Base-by-base conservation (phyloP, 2,797 vertebrate genomes). In the Labeo calbasu region DNA sequence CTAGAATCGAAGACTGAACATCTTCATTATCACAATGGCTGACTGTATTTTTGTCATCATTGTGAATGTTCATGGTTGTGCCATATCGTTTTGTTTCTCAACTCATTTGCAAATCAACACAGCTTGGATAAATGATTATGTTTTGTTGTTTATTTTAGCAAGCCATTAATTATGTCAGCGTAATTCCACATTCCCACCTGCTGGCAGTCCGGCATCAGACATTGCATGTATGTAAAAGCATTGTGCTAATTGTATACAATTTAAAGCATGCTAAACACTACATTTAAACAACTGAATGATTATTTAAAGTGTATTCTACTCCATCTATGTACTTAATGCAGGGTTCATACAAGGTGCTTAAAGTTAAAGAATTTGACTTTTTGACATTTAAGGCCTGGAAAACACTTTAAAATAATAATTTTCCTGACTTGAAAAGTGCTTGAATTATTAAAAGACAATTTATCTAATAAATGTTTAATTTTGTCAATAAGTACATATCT, bases 171-270 rank as follows among this genome's bases (percentile, higher is more conserved):
- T 89, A 85, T 85, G 88, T 94, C 92, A 92, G 92, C 90, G 89
- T 94, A 92, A 92, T 90, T 86, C 91, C 91, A 90, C 93, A 93
- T 94, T 92, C 92, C 88, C 89, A 92, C 87, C 88, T 88, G 78
- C 57, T 69, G 32, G 85, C 82, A 89, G 90, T 89, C 92, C 87
- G 90, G 91, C 89, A 92, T 88, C 72, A 51, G 82, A 77, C 79
- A 66, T 81, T 81, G 84, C 82, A 76, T 46, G 72, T 87, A 88
- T 86, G 82, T 69, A 71, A 82, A 80, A 89, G 86, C 87, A 85
- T 88, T 86, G 90, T 90, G 92, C 86, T 94, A 92, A 92, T 92
- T 91, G 89, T 89, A 84, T 89, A 89, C 89, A 90, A 88, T 87
- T 89, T 89, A 68, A 81, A 61, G 75, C 57, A 87, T 84, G 82